These are phyloP conservation scores for Sterna hirundo DNA, from an alignment of 2,113 vertebrate species.

Conservation along the genomic window DNA sequence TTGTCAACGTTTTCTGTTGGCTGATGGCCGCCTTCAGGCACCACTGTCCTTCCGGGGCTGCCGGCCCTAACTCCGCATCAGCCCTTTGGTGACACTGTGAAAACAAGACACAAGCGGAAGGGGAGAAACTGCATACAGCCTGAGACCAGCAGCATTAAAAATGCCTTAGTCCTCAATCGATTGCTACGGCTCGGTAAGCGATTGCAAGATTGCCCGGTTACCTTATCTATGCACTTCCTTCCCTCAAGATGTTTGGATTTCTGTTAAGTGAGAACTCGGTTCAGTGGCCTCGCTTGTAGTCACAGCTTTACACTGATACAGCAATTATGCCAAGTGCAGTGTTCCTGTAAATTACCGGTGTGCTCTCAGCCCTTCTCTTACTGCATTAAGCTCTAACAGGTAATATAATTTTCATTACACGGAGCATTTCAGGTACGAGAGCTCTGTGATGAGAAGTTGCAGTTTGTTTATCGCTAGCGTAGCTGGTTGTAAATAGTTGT, in stretches of 20 bases:
- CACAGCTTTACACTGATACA: background rate
- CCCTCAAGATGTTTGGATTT: constrained; percentile 9
- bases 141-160: background rate
- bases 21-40: background rate
- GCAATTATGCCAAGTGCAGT: background rate
- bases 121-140: background rate
- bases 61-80: background rate
- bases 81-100: background rate
- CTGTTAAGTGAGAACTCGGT: background rate
- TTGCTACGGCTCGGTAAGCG: fast-evolving
- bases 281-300: background rate
- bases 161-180: background rate
- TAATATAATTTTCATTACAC: background rate
- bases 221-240: background rate
- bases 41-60: background rate
- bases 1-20: background rate
- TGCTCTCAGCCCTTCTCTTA: background rate
- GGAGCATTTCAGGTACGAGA: background rate
- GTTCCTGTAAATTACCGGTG: background rate
- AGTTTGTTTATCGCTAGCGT: background rate
- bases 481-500: constrained; percentile 10
- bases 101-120: background rate
- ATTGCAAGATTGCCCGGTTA: background rate
- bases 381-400: background rate
- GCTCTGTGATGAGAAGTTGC: background rate